Evolutionary conservation across 2,113 vertebrate species (phyloP), one percentile per base, ranked within the genome.

Genomic region (Tetrao urogallus): DNA sequence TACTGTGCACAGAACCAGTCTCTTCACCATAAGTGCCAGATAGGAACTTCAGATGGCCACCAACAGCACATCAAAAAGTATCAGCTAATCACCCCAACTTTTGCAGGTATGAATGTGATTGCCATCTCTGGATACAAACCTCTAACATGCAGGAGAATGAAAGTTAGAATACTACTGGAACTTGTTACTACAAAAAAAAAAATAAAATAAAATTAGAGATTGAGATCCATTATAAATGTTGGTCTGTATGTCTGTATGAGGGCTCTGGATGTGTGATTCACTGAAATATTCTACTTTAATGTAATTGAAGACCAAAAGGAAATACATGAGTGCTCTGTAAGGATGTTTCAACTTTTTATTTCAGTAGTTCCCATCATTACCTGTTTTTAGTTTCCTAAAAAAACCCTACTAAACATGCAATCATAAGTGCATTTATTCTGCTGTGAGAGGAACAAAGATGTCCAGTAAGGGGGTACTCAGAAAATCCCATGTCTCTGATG

Each of bases 81-180:
- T 50, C 52, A 67, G 36, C 17, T 52, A 48, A 40, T 22, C 42
- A 88, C 36, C 8, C 20, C 6, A 5, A 6, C 0, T 0, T n/a
- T 24, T 88, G 38, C 60, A 84, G 45, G 14, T 67, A 24, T 74
- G 54, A n/a, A 27, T 25, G 12, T 69, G 48, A 64, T 67, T 79
- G 40, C 43, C 43, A 70, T 16, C 12, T 77, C 65, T 66, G 50
- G 14, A 22, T 34, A 67, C 17, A 70, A 87, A 69, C 16, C 9
- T 58, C 36, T 82, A 36, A 47, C 2, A 34, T 3, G 25, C 8
- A 10, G 87, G 82, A 72, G 21, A 57, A 54, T 30, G 25, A 47
- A 71, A 70, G 47, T 13, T 36, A 48, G 64, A 71, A 56, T 56
- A 69, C 0, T 57, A 69, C 15, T 48, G 21, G 32, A 88, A 43